Conservation (phyloP, 2,797 vertebrate genomes). For the Aphelocoma californica region DNA sequence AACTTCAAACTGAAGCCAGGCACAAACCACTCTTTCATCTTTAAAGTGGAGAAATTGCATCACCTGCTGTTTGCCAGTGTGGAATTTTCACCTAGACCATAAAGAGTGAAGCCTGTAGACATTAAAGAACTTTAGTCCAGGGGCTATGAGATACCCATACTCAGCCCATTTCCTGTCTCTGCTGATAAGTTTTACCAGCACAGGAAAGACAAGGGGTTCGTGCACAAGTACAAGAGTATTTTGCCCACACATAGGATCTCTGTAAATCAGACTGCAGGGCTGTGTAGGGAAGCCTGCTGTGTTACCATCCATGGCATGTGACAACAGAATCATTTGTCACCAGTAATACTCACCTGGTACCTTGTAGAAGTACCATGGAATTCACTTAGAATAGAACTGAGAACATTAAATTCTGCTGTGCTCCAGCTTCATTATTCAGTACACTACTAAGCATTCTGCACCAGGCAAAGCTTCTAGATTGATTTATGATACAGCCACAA, state of each 20-base stretch:
- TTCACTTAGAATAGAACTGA: not conserved
- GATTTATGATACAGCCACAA: constrained; percentile 13
- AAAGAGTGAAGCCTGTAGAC: not conserved
- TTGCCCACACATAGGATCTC: not conserved
- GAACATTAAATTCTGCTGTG: not conserved
- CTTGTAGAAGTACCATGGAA: not conserved
- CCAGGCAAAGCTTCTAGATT: not conserved
- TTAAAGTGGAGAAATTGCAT: not conserved
- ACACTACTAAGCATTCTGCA: not conserved
- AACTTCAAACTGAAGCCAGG: not conserved
- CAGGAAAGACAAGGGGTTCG: not conserved
- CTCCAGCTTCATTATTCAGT: not conserved
- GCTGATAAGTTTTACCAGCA: not conserved
- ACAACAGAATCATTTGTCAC: not conserved
- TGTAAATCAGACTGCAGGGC: not conserved
- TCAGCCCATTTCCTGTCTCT: not conserved
- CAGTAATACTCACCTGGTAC: not conserved
- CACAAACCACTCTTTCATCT: not conserved
- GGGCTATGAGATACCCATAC: not conserved
- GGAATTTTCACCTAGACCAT: not conserved
- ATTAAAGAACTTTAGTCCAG: not conserved
- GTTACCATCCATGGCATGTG: rapidly evolving
- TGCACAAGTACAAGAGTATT: not conserved
- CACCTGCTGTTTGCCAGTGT: not conserved
- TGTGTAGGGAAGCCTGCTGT: not conserved